A percentile compares a stretch with the other conserved stretches of the same genome.
phyloP scores from a whole-genome alignment of 2,888 invertebrate genomes.

The Volucella inanis region DNA sequence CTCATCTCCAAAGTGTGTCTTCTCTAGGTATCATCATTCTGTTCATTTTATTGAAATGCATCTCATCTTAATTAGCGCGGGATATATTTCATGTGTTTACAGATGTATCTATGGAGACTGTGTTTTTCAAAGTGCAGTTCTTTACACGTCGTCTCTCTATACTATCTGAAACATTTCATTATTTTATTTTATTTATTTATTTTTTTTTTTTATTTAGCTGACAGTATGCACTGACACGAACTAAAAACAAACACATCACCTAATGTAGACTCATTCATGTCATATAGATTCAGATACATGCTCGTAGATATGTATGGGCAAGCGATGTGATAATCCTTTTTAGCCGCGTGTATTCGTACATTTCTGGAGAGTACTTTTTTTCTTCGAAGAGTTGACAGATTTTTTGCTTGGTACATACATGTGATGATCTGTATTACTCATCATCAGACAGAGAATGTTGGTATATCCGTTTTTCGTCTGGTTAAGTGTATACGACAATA shows the following conservation, averaged over 20 bases:
- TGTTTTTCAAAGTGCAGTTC: conserved; percentile 65
- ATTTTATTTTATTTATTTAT: conserved; percentile 59
- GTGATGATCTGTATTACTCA: conserved; percentile 61
- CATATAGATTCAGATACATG: neutral
- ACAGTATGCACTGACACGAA: conserved; percentile 60
- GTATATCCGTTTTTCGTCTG: conserved; percentile 58
- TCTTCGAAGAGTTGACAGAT: conserved; percentile 26
- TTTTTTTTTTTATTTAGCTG: conserved; percentile 35
- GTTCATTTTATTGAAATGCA: conserved; percentile 73
- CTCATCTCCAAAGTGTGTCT: conserved; percentile 48
- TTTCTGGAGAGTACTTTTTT: conserved; percentile 25
- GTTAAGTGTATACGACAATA: conserved; percentile 66
- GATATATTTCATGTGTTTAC: conserved; percentile 22
- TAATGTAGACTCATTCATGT: too few relatives aligned
- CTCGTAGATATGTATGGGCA: conserved; percentile 10
- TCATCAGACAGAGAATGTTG: conserved; percentile 31
- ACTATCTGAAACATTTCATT: conserved; percentile 27
- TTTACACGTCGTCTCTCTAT: conserved; percentile 54
- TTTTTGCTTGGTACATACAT: conserved; percentile 23
- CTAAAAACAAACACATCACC: conserved; percentile 27
- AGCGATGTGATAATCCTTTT: conserved; percentile 55
- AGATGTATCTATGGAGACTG: neutral
- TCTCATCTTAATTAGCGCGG: conserved; percentile 74
- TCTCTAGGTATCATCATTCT: conserved; percentile 64
- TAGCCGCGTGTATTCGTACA: conserved; percentile 10